Evolutionary conservation across 2,113 vertebrate species (phyloP).

Genomic region (Myanophis thanlyinensis): DNA sequence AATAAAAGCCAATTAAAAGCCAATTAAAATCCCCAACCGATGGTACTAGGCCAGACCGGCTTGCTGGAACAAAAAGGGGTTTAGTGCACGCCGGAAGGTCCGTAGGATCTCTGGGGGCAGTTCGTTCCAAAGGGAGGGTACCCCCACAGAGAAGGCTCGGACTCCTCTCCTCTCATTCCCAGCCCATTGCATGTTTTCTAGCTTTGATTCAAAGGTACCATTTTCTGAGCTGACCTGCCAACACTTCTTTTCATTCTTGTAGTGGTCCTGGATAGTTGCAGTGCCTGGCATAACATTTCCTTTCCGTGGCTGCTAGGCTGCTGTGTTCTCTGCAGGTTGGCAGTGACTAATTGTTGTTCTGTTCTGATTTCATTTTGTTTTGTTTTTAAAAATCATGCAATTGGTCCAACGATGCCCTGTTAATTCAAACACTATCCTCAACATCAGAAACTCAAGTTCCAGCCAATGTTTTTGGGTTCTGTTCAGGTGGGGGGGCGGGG

Average conservation of each 20-base stretch:
- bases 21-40: too few relatives aligned
- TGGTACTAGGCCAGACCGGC: too few relatives aligned
- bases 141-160: too few relatives aligned
- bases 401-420: not conserved
- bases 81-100: too few relatives aligned
- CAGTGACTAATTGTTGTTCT: not conserved
- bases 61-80: too few relatives aligned
- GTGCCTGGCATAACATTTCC: not conserved
- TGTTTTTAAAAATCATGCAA: not conserved
- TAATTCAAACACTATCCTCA: not conserved
- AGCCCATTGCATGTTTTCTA: not conserved
- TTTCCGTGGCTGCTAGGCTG: not conserved
- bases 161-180: not conserved
- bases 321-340: not conserved
- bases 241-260: not conserved
- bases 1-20: too few relatives aligned
- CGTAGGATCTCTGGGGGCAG: too few relatives aligned
- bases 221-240: not conserved
- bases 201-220: not conserved
- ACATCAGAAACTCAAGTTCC: not conserved
- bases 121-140: too few relatives aligned
- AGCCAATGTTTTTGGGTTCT: not conserved
- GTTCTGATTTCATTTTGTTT: not conserved
- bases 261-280: not conserved
- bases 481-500: not conserved